These are phyloP conservation scores for Tipula lateralis DNA, from an alignment of 2,888 invertebrate genomes.

Conservation along the genomic window DNA sequence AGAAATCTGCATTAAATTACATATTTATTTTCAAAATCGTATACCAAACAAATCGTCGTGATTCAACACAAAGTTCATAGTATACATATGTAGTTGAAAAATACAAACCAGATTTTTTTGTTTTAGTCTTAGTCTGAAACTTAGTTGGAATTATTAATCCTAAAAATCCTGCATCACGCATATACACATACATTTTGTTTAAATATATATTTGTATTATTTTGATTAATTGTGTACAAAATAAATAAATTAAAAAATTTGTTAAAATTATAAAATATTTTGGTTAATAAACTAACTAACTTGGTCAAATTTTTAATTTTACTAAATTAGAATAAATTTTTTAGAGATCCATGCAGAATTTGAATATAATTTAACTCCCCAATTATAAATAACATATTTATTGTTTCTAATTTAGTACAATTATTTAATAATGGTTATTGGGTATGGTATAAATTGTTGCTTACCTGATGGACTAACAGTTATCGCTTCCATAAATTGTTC, in stretches of 20 bases:
- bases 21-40: neutral
- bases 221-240: neutral
- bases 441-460: slow-evolving; percentile 34
- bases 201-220: neutral
- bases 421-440: neutral
- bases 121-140: neutral
- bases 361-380: neutral
- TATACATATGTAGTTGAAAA: neutral
- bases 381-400: no score
- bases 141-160: slow-evolving; percentile 5
- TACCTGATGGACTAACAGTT: slow-evolving; percentile 80
- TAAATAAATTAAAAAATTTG: neutral
- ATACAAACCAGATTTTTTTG: slow-evolving; percentile 21
- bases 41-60: neutral
- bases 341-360: neutral
- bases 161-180: slow-evolving; percentile 25
- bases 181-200: neutral
- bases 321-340: neutral
- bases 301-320: neutral
- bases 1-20: no score
- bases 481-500: slow-evolving; percentile 98
- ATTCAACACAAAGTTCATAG: neutral
- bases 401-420: neutral
- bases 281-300: neutral
- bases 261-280: neutral